Evolutionary conservation across 2,888 invertebrate species (phyloP), one percentile per base, ranked within the genome.

Genomic region (Lagria hirta): DNA sequence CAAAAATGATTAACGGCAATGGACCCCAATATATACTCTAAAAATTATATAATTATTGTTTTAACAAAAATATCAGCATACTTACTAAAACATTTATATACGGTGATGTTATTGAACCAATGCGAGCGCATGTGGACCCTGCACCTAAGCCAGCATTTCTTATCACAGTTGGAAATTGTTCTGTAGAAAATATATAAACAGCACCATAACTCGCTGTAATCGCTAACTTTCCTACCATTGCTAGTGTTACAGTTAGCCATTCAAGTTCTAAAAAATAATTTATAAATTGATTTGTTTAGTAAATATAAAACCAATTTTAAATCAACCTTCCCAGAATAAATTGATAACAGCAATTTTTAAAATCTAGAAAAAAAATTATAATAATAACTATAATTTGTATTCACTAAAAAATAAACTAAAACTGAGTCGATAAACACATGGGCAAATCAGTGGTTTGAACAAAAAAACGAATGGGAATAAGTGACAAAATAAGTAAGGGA

Each of bases 181-280:
- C 86, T 1, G 84, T 82, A 1, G 85, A 82, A 62, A 84, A 83
- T 29, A 86, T 79, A 57, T 86, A 86, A 24, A 86, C 76, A 1
- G 84, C 82, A 23, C 84, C 86, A 57, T 86, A 86, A 13, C 84
- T 83, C 1, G 84, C 78, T 1, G 86, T 85, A 35, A 86, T 85
- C 23, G 83, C 79, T 52, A 86, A 67, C 71, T 86, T 86, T 4
- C 84, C 86, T 21, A 81, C 62, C 85, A 86, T 85, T 2, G 83
- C 83, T 22, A 81, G 72, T 2, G 75, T 69, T 12, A 84, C 73
- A 0, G 76, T 62, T 22, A 82, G 55, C 80, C 79, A 80, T 20
- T 72, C 70, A 55, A 73, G 68, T 24, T 75, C 80, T 80, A 60
- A 15, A 68, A 63, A 11, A 24, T 10, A 2, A 26, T 24, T n/a